phyloP scores from a whole-genome alignment of 2,888 invertebrate species.

The Spodoptera littoralis region DNA sequence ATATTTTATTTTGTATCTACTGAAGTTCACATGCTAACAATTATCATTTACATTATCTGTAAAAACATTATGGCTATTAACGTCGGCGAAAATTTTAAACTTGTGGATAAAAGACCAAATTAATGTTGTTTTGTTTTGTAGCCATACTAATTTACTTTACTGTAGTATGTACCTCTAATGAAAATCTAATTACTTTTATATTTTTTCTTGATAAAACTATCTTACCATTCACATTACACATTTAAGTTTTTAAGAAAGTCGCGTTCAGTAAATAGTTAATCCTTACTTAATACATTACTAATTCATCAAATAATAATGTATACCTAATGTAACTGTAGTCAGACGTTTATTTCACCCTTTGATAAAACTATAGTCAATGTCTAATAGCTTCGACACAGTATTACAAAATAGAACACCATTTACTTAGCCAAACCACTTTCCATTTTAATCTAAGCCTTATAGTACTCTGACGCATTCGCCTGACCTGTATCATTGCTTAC shows the following conservation, averaged over 20 bases:
- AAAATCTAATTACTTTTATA: no score
- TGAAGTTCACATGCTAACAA: slow-evolving; percentile 35
- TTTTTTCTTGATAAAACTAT: no score
- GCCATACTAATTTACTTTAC: no score
- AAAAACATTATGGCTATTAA: slow-evolving; percentile 1
- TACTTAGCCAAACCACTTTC: slow-evolving; percentile 20
- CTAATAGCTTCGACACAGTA: no score
- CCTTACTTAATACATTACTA: not conserved
- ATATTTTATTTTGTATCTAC: slow-evolving; percentile 20
- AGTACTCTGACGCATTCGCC: slow-evolving; percentile 9
- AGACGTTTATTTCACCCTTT: no score
- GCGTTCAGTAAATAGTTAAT: no score
- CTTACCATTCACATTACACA: no score
- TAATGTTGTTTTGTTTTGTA: no score
- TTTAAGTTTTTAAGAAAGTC: no score
- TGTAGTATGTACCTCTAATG: no score
- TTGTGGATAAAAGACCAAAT: not conserved
- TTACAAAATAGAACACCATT: slow-evolving; percentile 10
- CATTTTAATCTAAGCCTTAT: slow-evolving; percentile 18
- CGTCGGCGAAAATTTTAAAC: slow-evolving; percentile 33
- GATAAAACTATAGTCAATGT: no score
- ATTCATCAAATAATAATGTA: slow-evolving; percentile 1
- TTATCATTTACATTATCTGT: slow-evolving; percentile 21
- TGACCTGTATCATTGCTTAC: slow-evolving; percentile 32
- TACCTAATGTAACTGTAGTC: not conserved